Evolutionary conservation across 2,888 invertebrate species (phyloP).

Genomic region (Tenthredo distinguenda): DNA sequence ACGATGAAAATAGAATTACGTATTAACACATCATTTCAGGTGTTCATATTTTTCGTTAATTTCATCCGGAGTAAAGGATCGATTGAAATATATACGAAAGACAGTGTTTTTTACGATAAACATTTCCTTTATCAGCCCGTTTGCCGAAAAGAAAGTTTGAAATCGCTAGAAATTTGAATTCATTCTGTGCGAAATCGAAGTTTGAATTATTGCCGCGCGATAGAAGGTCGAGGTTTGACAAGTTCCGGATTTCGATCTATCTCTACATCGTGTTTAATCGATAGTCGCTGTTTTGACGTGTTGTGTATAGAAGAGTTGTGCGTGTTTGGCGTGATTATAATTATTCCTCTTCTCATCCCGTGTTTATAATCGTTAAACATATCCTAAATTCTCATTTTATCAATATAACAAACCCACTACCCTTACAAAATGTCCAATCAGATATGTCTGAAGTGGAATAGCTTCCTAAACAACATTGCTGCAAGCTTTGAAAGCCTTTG

Average conservation of each 20-base stretch:
- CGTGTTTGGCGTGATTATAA: background rate
- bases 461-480: conserved; percentile 84
- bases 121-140: too few relatives aligned
- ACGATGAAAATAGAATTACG: background rate
- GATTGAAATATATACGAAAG: too few relatives aligned
- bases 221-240: background rate
- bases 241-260: background rate
- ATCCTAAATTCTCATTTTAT: background rate
- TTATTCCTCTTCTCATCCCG: background rate
- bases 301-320: background rate
- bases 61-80: too few relatives aligned
- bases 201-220: background rate
- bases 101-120: too few relatives aligned
- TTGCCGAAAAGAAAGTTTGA: too few relatives aligned
- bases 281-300: background rate
- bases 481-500: conserved; percentile 83
- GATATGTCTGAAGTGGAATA: conserved; percentile 86
- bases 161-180: background rate
- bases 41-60: too few relatives aligned
- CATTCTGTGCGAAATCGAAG: background rate
- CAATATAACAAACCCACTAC: too few relatives aligned
- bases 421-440: conserved; percentile 77
- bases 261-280: background rate
- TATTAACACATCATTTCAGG: background rate
- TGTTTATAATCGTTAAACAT: background rate